Evolutionary conservation across 2,797 vertebrate species (phyloP).

Genomic region (Diplodus sargus): DNA sequence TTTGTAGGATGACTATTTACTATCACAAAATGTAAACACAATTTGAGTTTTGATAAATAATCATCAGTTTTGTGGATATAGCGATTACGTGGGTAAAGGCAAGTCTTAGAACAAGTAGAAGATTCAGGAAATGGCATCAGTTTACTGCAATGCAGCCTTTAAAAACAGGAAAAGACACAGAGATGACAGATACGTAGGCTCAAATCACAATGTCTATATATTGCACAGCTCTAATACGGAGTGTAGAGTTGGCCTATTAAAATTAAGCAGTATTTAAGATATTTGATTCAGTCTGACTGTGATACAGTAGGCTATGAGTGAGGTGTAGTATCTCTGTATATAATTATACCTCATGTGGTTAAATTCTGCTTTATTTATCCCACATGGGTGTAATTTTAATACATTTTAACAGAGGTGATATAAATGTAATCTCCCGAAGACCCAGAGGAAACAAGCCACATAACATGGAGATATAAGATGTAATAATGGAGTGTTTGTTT

Average conservation of each 20-base stretch:
- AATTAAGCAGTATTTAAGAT: background rate
- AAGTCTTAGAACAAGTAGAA: too few relatives aligned
- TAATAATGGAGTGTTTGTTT: background rate
- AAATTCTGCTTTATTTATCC: background rate
- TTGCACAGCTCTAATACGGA: too few relatives aligned
- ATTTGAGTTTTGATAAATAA: too few relatives aligned
- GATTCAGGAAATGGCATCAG: too few relatives aligned
- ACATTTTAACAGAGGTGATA: background rate
- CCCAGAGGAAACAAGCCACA: background rate
- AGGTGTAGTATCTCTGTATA: background rate
- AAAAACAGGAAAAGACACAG: too few relatives aligned
- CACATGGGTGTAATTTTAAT: background rate
- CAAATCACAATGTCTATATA: too few relatives aligned
- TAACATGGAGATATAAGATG: background rate
- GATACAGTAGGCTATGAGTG: background rate
- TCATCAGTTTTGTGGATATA: too few relatives aligned
- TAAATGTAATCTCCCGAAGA: background rate
- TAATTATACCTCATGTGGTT: background rate
- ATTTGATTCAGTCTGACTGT: background rate
- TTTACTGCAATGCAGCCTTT: too few relatives aligned
- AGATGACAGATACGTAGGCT: too few relatives aligned
- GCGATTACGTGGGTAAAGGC: too few relatives aligned
- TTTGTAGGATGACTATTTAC: too few relatives aligned
- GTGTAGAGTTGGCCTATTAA: background rate
- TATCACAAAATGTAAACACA: too few relatives aligned